Conservation (phyloP, 2,797 vertebrate genomes). For the Tragelaphus oryx region DNA sequence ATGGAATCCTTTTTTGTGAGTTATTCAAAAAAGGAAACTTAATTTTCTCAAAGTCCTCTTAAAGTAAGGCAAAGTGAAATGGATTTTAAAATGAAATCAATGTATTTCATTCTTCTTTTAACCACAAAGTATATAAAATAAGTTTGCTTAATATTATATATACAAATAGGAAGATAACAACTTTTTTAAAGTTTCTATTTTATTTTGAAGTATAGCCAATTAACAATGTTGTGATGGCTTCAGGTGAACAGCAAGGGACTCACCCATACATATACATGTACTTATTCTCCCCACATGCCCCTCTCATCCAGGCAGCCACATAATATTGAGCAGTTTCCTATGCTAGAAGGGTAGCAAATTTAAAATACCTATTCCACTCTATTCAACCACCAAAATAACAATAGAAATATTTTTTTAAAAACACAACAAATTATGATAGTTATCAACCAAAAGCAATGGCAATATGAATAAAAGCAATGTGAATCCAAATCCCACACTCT, state of each 20-base stretch:
- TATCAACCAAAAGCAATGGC: background rate
- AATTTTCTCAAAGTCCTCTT: constrained; percentile 12
- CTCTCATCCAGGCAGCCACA: background rate
- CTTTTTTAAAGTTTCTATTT: background rate
- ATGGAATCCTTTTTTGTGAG: constrained; percentile 23
- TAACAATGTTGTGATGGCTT: background rate
- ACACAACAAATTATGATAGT: background rate
- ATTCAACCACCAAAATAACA: background rate
- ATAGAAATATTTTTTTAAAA: background rate
- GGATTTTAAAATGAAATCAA: constrained; percentile 11
- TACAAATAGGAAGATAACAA: background rate
- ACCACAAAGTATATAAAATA: background rate
- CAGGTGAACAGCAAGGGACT: background rate
- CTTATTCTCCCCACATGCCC: background rate
- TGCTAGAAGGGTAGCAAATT: background rate
- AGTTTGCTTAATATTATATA: background rate
- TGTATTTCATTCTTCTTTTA: constrained; percentile 14
- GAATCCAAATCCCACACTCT: background rate
- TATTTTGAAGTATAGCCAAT: background rate
- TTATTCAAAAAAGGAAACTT: constrained; percentile 16
- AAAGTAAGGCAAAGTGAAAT: background rate
- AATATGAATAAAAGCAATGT: background rate
- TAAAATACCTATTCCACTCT: background rate
- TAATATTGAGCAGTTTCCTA: background rate
- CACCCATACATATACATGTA: background rate